Percentiles rank a stretch among this genome's conserved stretches.
Conservation (phyloP, 92 coral and sea anemone genomes). For the Porites divaricata region DNA sequence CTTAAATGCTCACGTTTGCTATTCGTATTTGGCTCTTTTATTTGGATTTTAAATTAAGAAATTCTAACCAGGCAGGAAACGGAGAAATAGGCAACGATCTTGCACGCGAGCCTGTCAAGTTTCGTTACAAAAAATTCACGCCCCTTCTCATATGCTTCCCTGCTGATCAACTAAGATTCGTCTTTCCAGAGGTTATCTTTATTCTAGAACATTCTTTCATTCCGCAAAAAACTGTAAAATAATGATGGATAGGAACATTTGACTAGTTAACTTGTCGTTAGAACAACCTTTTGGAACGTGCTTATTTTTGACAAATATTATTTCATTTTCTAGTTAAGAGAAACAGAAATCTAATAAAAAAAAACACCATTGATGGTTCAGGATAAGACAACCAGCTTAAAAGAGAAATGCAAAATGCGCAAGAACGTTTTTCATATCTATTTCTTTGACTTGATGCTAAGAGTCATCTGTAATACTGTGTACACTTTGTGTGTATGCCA, state of each 20-base stretch:
- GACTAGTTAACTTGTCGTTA: no score
- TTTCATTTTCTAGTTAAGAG: no score
- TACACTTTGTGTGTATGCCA: conserved; percentile 18
- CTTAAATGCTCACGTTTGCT: not conserved
- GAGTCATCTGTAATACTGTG: not conserved
- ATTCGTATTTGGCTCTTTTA: not conserved
- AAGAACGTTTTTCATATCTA: not conserved
- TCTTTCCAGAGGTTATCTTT: not conserved
- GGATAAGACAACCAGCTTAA: not conserved
- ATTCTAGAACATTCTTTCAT: conserved; percentile 39
- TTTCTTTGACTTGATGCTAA: not conserved
- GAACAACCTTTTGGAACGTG: no score
- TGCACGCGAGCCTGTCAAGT: conserved; percentile 11
- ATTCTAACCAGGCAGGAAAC: conserved; percentile 11
- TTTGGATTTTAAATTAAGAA: not conserved
- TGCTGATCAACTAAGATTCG: conserved; percentile 18
- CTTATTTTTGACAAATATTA: no score
- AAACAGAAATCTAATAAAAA: no score
- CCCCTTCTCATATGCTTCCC: conserved; percentile 32
- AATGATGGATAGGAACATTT: no score
- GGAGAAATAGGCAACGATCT: not conserved
- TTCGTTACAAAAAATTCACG: conserved; percentile 31
- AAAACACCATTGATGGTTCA: no score
- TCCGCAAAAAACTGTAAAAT: not conserved
- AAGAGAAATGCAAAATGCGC: not conserved